Base-by-base conservation (phyloP, 2,797 vertebrate genomes). In the Myioborus melanocephalus region DNA sequence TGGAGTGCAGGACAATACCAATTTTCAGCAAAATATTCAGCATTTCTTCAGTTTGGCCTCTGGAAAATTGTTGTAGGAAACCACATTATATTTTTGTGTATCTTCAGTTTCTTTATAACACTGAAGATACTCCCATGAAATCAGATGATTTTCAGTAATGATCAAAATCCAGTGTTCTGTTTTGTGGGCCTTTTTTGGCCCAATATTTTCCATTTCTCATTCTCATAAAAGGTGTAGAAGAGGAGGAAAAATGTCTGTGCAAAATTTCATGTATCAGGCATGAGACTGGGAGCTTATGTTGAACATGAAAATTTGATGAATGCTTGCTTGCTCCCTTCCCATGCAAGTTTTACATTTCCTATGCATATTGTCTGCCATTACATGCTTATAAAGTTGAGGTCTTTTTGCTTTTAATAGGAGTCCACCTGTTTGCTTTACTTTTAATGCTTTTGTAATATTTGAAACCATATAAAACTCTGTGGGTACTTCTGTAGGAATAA, bases 381-480 rank as follows among this genome's bases (percentile, higher is more conserved):
- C 0, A 2, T 93, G 53, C 30, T 46, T 83, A 41, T 83, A 94
- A 91, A 90, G 22, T 18, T 75, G 83, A 59, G 46, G 2, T 30
- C 2, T 49, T 23, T 57, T 72, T 56, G 53, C 16, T 86, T 90
- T 87, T 41, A n/a, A 59, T 83, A 60, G 83, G 59, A 52, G 32
- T 21, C 75, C 52, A 83, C 89, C 75, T 88, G 50, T 93, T 94
- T 81, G 20, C 14, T 95, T 91, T 76, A n/a, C 23, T 93, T 91
- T 61, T 49, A 81, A 49, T 73, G 20, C 8, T 85, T 60, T 57
- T 91, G 35, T 41, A 88, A 56, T 87, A 82, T 89, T 66, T 93
- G 41, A 92, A 87, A 34, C 20, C 47, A 24, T 72, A 21, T 77
- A 84, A 95, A 94, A 64, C 24, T 78, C 43, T 47, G 37, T 71